A percentile compares a stretch with the other conserved stretches of the same genome.
These are phyloP conservation scores for Calidris pygmaea DNA, from an alignment of 2,113 vertebrate species.

Conservation along the genomic window DNA sequence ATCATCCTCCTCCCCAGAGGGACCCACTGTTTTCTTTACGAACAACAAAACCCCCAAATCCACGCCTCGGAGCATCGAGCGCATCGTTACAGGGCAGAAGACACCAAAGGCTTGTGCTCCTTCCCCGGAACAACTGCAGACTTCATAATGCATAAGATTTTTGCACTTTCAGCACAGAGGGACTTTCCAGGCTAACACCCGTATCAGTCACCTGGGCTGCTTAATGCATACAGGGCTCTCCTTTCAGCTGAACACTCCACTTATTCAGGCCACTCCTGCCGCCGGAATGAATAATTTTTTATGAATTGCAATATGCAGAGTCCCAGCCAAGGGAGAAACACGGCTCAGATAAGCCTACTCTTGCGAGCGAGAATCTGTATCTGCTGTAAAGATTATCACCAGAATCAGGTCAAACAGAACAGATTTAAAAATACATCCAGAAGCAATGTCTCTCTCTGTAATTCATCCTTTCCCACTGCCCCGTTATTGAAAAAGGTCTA, in stretches of 20 bases:
- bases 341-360: not conserved
- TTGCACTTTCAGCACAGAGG: not conserved
- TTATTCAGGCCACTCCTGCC: not conserved
- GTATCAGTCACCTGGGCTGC: not conserved
- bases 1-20: not conserved
- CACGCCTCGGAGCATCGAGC: fast-evolving
- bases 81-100: not conserved
- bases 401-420: not conserved
- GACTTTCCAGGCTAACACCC: not conserved
- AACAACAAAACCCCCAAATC: no score
- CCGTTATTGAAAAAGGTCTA: not conserved
- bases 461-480: not conserved
- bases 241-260: not conserved
- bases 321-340: not conserved
- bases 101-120: not conserved
- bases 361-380: not conserved
- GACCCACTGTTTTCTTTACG: fast-evolving
- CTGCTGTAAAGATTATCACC: not conserved
- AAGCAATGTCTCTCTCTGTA: not conserved
- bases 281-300: not conserved
- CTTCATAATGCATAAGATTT: fast-evolving
- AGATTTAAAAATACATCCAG: not conserved
- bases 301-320: not conserved
- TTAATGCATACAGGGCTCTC: not conserved
- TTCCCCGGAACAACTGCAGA: not conserved